Percentiles rank a stretch among this genome's conserved stretches.
These are phyloP conservation scores for Drosophila pectinifera DNA, from an alignment of 1,140 invertebrate genomes.

Conservation along the genomic window DNA sequence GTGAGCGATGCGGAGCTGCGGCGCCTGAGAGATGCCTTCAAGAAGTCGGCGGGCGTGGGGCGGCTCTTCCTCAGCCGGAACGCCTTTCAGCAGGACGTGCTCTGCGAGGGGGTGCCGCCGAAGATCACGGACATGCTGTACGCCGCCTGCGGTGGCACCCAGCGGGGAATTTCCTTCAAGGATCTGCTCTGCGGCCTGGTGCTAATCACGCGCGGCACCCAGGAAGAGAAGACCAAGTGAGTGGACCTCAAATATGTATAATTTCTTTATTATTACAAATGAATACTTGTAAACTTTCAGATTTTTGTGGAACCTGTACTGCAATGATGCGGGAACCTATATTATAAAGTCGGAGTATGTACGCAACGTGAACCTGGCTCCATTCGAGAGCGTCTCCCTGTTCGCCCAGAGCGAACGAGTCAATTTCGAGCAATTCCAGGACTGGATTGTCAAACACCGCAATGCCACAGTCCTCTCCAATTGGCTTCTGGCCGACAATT, in stretches of 20 bases:
- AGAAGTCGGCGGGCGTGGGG: constrained; percentile 90
- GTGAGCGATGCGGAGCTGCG: constrained; percentile 92
- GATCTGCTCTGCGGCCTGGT: constrained; percentile 94
- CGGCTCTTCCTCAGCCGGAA: constrained; percentile 89
- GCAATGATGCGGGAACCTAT: constrained; percentile 91
- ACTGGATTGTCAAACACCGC: constrained; percentile 90
- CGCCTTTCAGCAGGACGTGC: constrained; percentile 92
- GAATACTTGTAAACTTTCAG: constrained; percentile 64
- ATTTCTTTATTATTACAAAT: background rate
- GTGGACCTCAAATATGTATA: constrained; percentile 83
- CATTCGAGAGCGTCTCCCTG: constrained; percentile 71
- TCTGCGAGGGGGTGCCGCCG: constrained; percentile 92
- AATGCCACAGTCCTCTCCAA: constrained; percentile 92
- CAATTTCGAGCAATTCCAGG: constrained; percentile 90
- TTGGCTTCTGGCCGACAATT: constrained; percentile 91
- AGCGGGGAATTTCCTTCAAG: constrained; percentile 92
- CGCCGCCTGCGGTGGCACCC: constrained; percentile 91
- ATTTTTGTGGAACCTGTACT: constrained; percentile 94
- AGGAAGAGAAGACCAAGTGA: constrained; percentile 95
- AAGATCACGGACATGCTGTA: constrained; percentile 93
- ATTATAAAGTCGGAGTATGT: constrained; percentile 92
- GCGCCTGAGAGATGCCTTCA: constrained; percentile 93
- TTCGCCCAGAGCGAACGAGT: constrained; percentile 79
- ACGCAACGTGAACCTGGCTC: constrained; percentile 87
- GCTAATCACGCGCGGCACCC: constrained; percentile 91